A percentile compares a stretch with the other conserved stretches of the same genome.
Evolutionary conservation across 2,113 vertebrate genomes (phyloP).

Genomic region (Rhineura floridana): DNA sequence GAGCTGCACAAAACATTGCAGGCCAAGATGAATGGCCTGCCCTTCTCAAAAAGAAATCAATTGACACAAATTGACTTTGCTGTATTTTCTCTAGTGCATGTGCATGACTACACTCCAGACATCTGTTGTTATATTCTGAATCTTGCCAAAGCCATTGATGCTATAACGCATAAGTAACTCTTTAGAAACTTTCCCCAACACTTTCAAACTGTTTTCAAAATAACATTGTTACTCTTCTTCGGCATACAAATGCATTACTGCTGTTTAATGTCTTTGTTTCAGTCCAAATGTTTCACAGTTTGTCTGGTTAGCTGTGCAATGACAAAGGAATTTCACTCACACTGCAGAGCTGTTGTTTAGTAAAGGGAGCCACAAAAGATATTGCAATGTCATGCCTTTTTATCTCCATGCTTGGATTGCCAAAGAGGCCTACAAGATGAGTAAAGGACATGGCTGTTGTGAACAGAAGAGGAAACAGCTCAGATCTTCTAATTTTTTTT

Average conservation of each 20-base stretch:
- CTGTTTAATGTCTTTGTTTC: background rate
- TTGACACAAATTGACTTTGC: background rate
- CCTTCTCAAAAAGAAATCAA: background rate
- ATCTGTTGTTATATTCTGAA: background rate
- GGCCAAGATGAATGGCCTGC: background rate
- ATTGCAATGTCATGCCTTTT: background rate
- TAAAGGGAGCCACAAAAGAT: background rate
- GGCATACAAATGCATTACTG: background rate
- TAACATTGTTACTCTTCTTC: background rate
- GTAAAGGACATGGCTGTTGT: background rate
- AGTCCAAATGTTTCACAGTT: background rate
- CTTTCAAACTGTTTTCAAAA: background rate
- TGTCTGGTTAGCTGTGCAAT: background rate
- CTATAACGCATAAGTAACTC: background rate
- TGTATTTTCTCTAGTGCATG: background rate
- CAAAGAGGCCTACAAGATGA: background rate
- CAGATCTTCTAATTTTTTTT: background rate
- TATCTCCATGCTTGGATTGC: background rate
- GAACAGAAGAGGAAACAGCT: slow-evolving; percentile 4
- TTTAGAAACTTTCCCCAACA: background rate
- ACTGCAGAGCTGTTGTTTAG: background rate
- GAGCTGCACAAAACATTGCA: background rate
- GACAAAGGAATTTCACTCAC: background rate
- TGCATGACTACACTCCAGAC: background rate
- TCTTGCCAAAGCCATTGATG: background rate